phyloP scores from a whole-genome alignment of 2,888 invertebrate species.

The Melipona beecheii region DNA sequence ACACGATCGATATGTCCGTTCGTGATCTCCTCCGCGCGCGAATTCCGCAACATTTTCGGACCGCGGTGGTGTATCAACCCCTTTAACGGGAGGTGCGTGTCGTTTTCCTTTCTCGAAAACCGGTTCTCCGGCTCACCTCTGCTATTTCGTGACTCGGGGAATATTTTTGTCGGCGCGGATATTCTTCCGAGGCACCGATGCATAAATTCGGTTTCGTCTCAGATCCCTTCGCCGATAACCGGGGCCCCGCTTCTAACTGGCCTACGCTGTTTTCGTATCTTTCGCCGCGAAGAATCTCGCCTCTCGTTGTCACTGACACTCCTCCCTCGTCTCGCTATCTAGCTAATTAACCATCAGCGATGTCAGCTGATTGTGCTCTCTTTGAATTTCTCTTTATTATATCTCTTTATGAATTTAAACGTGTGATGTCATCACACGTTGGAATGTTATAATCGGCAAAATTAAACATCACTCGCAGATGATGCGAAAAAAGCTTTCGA shows the following conservation, averaged over 20 bases:
- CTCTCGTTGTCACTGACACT: background rate
- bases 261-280: background rate
- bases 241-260: background rate
- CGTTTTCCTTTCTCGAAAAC: constrained; percentile 52
- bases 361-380: too few relatives aligned
- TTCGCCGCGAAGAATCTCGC: too few relatives aligned
- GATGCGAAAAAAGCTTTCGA: too few relatives aligned
- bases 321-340: too few relatives aligned
- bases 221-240: constrained; percentile 44
- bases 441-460: too few relatives aligned
- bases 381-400: too few relatives aligned
- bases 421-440: too few relatives aligned
- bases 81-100: constrained; percentile 45
- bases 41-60: constrained; percentile 36
- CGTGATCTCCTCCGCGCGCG: background rate
- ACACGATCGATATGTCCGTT: background rate
- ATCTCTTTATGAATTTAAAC: too few relatives aligned
- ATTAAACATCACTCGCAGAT: too few relatives aligned
- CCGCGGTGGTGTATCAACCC: constrained; percentile 44
- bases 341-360: too few relatives aligned
- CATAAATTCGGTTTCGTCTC: constrained; percentile 55
- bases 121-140: constrained; percentile 50
- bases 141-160: constrained; percentile 59
- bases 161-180: constrained; percentile 54
- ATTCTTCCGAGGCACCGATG: constrained; percentile 48